phyloP scores from a whole-genome alignment of 2,888 invertebrate genomes.

The Lottia gigantea region DNA sequence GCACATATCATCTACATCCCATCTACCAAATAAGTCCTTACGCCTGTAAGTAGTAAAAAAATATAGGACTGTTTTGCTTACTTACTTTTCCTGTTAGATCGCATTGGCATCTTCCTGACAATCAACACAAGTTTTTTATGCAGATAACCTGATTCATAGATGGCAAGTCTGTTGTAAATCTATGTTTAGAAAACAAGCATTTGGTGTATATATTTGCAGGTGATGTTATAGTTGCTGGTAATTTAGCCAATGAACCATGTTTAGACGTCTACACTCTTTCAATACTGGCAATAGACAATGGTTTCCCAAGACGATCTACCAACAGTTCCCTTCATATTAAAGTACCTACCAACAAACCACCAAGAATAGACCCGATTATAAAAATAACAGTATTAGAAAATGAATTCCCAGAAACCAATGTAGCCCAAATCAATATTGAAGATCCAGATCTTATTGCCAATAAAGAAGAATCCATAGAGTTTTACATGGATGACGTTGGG shows the following conservation, averaged over 20 bases:
- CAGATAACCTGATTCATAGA: too few species aligned
- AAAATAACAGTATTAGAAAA: conserved; percentile 20
- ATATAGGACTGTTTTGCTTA: too few species aligned
- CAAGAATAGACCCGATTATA: conserved; percentile 8
- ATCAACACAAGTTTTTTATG: too few species aligned
- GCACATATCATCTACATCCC: too few species aligned
- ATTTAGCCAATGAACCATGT: conserved; percentile 20
- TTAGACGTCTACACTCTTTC: conserved; percentile 22
- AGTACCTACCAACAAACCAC: conserved; percentile 26
- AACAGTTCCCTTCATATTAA: conserved; percentile 19
- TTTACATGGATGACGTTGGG: conserved; percentile 12
- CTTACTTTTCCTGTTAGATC: too few species aligned
- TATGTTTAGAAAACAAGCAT: too few species aligned
- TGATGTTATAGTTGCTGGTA: conserved; percentile 18
- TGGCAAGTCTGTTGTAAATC: too few species aligned
- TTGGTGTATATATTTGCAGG: conserved; percentile 17
- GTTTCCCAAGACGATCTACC: conserved; percentile 22
- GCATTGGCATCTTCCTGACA: too few species aligned
- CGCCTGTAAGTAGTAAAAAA: too few species aligned
- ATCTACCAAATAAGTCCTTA: too few species aligned
- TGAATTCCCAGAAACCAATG: conserved; percentile 10
- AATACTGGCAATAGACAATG: conserved; percentile 26
- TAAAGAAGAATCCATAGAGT: conserved; percentile 19
- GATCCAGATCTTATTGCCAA: conserved; percentile 23
- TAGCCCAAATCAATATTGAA: conserved; percentile 21